Evolutionary conservation across 2,888 invertebrate genomes (phyloP), one percentile per base, ranked within the genome.

Genomic region (Cyclophora punctaria): DNA sequence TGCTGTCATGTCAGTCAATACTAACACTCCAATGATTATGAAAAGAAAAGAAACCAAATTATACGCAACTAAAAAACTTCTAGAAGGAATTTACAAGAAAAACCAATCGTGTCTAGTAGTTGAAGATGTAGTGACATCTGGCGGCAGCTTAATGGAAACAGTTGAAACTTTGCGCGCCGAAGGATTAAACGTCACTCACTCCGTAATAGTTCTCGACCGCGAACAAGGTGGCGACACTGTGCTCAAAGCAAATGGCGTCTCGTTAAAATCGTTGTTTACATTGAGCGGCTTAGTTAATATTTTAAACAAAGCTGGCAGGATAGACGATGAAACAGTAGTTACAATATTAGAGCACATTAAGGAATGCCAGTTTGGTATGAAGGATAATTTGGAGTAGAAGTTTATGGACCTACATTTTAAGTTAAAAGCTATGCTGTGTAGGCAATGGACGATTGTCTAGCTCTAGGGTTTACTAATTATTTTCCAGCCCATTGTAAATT

Each of bases 41-140:
- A 91, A 95, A 52, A 89, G 99, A 50, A 98, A 98, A 75, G 98
- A 99, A 89, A 93, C 94, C 0, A 99, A 99, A 84, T 89, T 91
- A 4, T 97, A 99, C 77, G 99, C 98, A 0, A 98, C 98, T 0
- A 98, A 96, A 80, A 97, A 97, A 78, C 84, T 98, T 49, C 92
- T 99, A 20, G 99, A 99, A 88, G 99, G 98, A 5, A 89, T 91
- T 45, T 98, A 91, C 56, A 60, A 73, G 48, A 63, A 65, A 47
- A 73, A 79, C 49, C 94, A 97, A 66, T 91, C 80, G 2, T 97
- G 97, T 69, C 82, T 99, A 0, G 94, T 99, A 44, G 91, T 99
- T 3, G 99, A 99, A 78, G 99, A 99, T 81, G 97, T 98, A 47
- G 93, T 96, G 56, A 95, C 95, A 46, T 97, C 96, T 71, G 99